phyloP scores from a whole-genome alignment of 1,140 invertebrate species.

The Scaptomyza hsui region DNA sequence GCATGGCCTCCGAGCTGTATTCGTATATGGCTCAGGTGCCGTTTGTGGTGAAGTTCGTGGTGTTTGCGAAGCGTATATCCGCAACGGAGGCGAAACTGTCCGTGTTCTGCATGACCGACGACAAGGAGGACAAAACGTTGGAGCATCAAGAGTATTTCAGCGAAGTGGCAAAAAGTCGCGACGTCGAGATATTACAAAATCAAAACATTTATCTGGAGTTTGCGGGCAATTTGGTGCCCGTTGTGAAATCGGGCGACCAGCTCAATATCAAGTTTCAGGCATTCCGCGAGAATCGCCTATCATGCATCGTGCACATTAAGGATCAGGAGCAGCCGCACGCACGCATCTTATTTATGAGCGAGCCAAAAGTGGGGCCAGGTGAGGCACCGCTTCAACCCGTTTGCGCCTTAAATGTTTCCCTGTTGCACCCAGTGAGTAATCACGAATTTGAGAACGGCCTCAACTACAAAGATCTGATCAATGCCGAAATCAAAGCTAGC shows the following conservation, averaged over 20 bases:
- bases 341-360: conserved; percentile 97
- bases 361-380: conserved; percentile 94
- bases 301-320: conserved; percentile 96
- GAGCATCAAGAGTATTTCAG: conserved; percentile 98
- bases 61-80: conserved; percentile 98
- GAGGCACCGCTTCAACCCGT: conserved; percentile 97
- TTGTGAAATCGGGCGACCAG: conserved; percentile 98
- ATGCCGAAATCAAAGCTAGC: conserved; percentile 44
- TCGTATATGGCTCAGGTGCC: conserved; percentile 95
- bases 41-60: conserved; percentile 97
- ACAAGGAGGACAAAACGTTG: conserved; percentile 98
- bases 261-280: conserved; percentile 96
- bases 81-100: conserved; percentile 95
- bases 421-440: conserved; percentile 88
- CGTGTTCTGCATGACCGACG: conserved; percentile 99
- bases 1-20: conserved; percentile 99
- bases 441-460: conserved; percentile 5
- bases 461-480: conserved; percentile 54
- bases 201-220: conserved; percentile 98
- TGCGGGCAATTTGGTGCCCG: conserved; percentile 97
- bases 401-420: conserved; percentile 97
- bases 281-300: conserved; percentile 98
- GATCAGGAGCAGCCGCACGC: conserved; percentile 92
- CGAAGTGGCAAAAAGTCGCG: conserved; percentile 98
- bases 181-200: conserved; percentile 98